Conservation (phyloP, 2,113 vertebrate genomes). For the Petaurus breviceps region DNA sequence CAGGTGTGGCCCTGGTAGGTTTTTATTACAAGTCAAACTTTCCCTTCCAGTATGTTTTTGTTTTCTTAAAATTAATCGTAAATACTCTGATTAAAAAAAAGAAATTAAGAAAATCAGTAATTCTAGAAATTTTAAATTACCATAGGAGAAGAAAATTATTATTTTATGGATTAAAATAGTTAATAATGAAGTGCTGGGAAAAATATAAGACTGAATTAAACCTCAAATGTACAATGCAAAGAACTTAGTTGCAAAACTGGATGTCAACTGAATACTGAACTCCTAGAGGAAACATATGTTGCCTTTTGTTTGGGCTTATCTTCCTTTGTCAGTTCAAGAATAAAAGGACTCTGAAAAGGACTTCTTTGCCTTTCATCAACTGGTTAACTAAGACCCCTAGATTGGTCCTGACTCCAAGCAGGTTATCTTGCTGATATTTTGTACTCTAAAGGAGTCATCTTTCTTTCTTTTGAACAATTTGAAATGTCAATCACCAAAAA, state of each 20-base stretch:
- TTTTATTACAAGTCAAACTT: neutral
- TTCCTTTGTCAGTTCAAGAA: neutral
- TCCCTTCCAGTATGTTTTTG: neutral
- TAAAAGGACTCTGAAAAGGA: neutral
- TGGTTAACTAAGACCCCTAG: neutral
- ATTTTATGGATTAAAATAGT: neutral
- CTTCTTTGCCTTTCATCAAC: slow-evolving; percentile 3
- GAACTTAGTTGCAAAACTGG: neutral
- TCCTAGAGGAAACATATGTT: neutral
- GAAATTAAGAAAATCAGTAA: neutral
- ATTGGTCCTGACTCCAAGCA: slow-evolving; percentile 21
- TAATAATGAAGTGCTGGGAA: neutral
- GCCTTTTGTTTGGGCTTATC: neutral
- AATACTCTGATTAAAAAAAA: neutral
- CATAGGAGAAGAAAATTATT: neutral
- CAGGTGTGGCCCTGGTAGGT: neutral
- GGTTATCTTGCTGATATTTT: slow-evolving; percentile 25
- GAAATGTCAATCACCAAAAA: slow-evolving; percentile 12
- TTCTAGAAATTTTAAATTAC: neutral
- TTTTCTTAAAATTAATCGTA: neutral
- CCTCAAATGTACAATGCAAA: neutral
- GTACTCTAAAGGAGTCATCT: slow-evolving; percentile 9
- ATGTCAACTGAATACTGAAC: neutral
- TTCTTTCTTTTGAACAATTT: slow-evolving; percentile 29
- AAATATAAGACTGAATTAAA: neutral